Evolutionary conservation across 2,888 invertebrate genomes (phyloP).

Genomic region (Siphlonurus alternatus): DNA sequence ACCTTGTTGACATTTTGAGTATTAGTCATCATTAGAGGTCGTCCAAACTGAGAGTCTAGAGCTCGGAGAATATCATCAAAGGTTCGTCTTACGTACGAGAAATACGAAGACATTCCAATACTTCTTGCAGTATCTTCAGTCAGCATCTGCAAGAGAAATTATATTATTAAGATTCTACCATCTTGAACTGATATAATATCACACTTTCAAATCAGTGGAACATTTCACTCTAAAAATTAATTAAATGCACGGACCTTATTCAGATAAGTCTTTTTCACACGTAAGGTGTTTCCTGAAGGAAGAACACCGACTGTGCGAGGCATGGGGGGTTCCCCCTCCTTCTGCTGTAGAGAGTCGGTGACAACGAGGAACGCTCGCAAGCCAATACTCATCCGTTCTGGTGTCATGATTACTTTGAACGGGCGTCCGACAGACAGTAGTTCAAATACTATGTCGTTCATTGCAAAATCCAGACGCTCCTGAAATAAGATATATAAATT

Average conservation of each 20-base stretch:
- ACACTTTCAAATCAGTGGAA: not conserved
- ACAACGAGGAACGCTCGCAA: conserved; percentile 94
- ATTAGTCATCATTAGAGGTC: conserved; percentile 93
- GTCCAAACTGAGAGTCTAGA: conserved; percentile 86
- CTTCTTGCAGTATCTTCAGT: conserved; percentile 92
- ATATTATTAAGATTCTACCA: not conserved
- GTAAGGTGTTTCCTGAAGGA: conserved; percentile 86
- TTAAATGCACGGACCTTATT: conserved; percentile 46
- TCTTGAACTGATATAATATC: not conserved
- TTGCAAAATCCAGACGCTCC: conserved; percentile 95
- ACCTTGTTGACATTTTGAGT: conserved; percentile 86
- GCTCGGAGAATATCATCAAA: conserved; percentile 91
- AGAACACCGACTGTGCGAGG: conserved; percentile 87
- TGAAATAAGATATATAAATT: conserved; percentile 16
- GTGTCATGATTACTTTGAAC: conserved; percentile 80
- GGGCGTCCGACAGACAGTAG: conserved; percentile 87
- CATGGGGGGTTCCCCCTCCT: conserved; percentile 98
- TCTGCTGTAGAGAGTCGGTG: conserved; percentile 95
- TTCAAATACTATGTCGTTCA: conserved; percentile 98
- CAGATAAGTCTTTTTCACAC: conserved; percentile 89
- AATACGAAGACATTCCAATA: conserved; percentile 94
- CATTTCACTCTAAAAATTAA: conserved; percentile 7
- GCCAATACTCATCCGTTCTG: conserved; percentile 97
- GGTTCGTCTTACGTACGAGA: conserved; percentile 86
- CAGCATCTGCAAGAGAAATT: conserved; percentile 40